Evolutionary conservation across 1,140 invertebrate species (phyloP), one percentile per base, ranked within the genome.

Genomic region (Chionoecetes opilio): DNA sequence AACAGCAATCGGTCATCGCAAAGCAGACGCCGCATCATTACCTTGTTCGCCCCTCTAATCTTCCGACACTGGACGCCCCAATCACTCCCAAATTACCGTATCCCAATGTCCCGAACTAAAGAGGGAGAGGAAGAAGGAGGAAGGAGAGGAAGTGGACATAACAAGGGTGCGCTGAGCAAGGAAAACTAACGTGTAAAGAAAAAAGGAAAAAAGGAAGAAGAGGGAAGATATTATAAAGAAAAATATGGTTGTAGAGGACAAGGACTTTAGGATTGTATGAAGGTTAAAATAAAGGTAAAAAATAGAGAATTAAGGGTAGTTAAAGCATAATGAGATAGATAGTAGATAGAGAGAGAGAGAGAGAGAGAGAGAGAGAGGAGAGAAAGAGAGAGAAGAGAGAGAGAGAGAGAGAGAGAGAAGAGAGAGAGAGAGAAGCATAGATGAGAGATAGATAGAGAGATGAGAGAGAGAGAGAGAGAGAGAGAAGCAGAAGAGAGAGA

Each of bases 71-170:
- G 85, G 92, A 84, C 84, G 92, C 63, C 92, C 82, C 85, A 86
- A 93, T 93, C 92, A 41, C 31, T 46, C 92, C 34, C 37, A 85
- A 93, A 93, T 93, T 93, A 84, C 92, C 92, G 85, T 93, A 93
- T 93, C 92, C 92, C 82, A 84, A 84, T 85, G 53, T 93, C 82
- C 29, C 46, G 31, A 75, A 91, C 84, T 75, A 86, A 82, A 85
- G 82, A 53, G 29, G 85, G 82, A 93, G 82, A 93, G 32, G 84
- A 53, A 34, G 63, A 2, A 91, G 31, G 90, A 82, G 46, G 17
- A 89, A 31, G 87, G 41, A 32, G 29, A 46, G 41, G 87, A 38
- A 89, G 35, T 17, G 41, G 87, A 46, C 46, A 53, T 53, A 53
- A 53, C 46, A 88, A 3, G 26, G 84, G 35, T 31, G 82, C 8